Base-by-base conservation (phyloP, 1,140 invertebrate species). In the Drosophila busckii region DNA sequence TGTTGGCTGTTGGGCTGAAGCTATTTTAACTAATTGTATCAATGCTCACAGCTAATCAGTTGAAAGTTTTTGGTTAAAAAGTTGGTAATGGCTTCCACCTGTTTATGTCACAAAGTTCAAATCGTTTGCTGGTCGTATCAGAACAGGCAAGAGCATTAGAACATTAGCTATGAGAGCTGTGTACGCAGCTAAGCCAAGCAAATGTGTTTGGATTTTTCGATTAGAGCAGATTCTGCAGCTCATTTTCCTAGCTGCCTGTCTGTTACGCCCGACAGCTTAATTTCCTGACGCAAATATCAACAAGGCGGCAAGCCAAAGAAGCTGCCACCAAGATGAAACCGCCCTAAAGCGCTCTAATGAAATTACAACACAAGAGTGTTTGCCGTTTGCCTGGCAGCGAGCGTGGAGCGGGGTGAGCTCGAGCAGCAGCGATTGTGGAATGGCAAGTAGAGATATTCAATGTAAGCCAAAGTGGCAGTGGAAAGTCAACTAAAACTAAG, bases 401-500 rank as follows among this genome's bases (percentile, higher is more conserved):
- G 3, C 1, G 12, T 1, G 22, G 26, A 3, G 13, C 15, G 16
- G 1, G 25, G 13, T 8, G 4, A 23, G 7, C n/a, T 3, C 6
- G 19, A 22, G 13, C 29, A 34, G 29, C 35, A 16, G 58, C 16
- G 29, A 31, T 13, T 19, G 22, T n/a, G 19, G 25, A 5, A 19
- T 5, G 16, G 12, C 19, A 26, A 19, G 20, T 16, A 23, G 23
- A 25, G 15, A 10, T n/a, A 8, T 34, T 32, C 38, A 52, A 22
- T 75, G 67, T 71, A 70, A 78, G 71, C 71, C 71, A 76, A 76
- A 76, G 71, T 71, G 66, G 70, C 70, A 75, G 73, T 65, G 68
- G 73, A 49, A 78, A 80, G 73, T 80, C 73, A 80, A 68, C 73
- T 73, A 80, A 71, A 80, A 82, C 73, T 80, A 80, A 80, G 73